Evolutionary conservation across 2,888 invertebrate species (phyloP), one percentile per base, ranked within the genome.

Genomic region (Branchellion lobata): DNA sequence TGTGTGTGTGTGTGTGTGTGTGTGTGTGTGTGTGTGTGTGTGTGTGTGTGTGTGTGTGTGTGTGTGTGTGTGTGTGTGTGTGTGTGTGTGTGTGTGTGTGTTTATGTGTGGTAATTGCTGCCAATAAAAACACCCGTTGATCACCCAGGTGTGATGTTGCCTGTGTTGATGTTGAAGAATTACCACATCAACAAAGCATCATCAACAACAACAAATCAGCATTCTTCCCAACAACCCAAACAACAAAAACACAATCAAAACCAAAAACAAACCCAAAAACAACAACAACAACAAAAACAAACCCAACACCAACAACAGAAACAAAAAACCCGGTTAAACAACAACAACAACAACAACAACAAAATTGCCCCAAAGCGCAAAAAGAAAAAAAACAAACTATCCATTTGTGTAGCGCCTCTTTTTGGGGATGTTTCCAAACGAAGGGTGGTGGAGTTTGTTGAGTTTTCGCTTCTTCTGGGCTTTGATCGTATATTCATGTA

Each of bases 381-480:
- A 0, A 24, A 18, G 57, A 75, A 57, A 0, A 31, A 34, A 36
- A 29, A 80, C n/a, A 71, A 80, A 3, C 82, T 86, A 77, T 84
- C 84, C 29, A 82, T 86, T 24, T 87, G 87, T 82, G 83, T 86
- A 14, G 84, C 87, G 14, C 87, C 87, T 1, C 79, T 87, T 40
- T 86, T 85, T 82, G 86, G 86, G 21, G 80, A 84, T 53, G 81
- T 86, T 3, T 79, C 77, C 24, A 69, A 84, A 27, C 82, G 83
- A 29, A 82, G 82, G 27, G 74, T 87, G 14, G 82, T 86, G 21
- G 85, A 86, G 79, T 87, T 86, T 81, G 81, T 87, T 24, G 87
- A 87, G 83, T 79, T 86, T 65, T 84, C 84, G 14, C 82, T 82
- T 75, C 76, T 86, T 40, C 82, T 86, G 36, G 86, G 86, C 1